A percentile compares a stretch with the other conserved stretches of the same genome.
Conservation (phyloP, 2,888 invertebrate species). For the Strigamia transsilvanica region DNA sequence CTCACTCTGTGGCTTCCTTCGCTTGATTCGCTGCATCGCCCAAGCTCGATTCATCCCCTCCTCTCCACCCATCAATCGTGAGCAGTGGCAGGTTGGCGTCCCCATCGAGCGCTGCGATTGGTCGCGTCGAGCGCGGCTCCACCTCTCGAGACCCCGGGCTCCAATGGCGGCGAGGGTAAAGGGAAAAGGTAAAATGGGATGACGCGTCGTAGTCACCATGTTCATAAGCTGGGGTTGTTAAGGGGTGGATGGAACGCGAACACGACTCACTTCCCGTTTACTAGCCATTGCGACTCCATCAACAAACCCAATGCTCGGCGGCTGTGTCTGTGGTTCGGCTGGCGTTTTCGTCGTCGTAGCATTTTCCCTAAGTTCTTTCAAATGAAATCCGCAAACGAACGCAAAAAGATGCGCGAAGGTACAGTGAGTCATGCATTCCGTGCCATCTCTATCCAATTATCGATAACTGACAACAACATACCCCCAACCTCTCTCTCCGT, state of each 20-base stretch:
- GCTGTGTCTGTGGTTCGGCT: background rate
- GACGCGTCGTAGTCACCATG: background rate
- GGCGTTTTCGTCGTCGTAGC: background rate
- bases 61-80: conserved; percentile 41
- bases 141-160: conserved; percentile 33
- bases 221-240: conserved; percentile 25
- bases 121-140: background rate
- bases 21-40: conserved; percentile 20
- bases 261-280: conserved; percentile 35
- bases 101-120: background rate
- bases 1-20: conserved; percentile 38
- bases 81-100: conserved; percentile 41
- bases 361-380: background rate
- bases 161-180: conserved; percentile 40
- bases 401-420: background rate
- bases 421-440: conserved; percentile 41
- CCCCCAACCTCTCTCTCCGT: background rate
- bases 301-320: background rate
- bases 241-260: conserved; percentile 1
- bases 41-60: conserved; percentile 22
- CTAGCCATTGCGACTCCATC: conserved; percentile 17
- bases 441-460: conserved; percentile 40
- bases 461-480: conserved; percentile 31
- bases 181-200: conserved; percentile 13
- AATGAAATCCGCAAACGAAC: conserved; percentile 15